phyloP scores from a whole-genome alignment of 1,140 invertebrate genomes.

The Drosophila cardini region DNA sequence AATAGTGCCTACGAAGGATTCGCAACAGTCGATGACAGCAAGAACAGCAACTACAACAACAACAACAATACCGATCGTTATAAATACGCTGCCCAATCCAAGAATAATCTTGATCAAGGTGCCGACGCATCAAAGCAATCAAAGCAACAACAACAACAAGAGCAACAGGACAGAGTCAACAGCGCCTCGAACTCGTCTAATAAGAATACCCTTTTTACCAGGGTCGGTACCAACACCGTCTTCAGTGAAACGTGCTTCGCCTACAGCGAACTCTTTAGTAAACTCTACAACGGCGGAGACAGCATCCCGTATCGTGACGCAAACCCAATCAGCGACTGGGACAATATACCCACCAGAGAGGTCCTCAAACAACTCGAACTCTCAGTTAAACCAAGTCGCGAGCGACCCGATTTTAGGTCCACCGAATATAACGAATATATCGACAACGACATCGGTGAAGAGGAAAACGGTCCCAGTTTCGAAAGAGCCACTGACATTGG shows the following conservation, averaged over 20 bases:
- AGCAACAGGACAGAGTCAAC: constrained; percentile 63
- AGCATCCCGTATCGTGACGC: constrained; percentile 62
- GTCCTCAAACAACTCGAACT: constrained; percentile 33
- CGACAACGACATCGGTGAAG: constrained; percentile 48
- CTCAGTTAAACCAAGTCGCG: constrained; percentile 36
- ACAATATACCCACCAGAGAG: constrained; percentile 59
- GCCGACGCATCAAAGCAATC: constrained; percentile 47
- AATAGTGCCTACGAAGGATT: constrained; percentile 60
- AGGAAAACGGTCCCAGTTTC: constrained; percentile 74
- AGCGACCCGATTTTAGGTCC: constrained; percentile 51
- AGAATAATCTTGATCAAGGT: constrained; percentile 75
- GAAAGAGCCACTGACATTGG: constrained; percentile 67
- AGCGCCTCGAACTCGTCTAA: constrained; percentile 73
- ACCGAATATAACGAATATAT: constrained; percentile 20
- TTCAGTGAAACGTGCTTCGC: constrained; percentile 68
- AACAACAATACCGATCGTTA: constrained; percentile 70
- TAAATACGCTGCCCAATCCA: constrained; percentile 67
- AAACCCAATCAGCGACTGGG: constrained; percentile 48
- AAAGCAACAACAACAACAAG: constrained; percentile 42
- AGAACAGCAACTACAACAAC: no score
- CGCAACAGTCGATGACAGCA: constrained; percentile 4
- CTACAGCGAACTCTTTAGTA: constrained; percentile 63
- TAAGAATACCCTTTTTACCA: constrained; percentile 84
- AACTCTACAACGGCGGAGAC: constrained; percentile 64
- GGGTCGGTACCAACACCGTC: constrained; percentile 68